A percentile compares a stretch with the other conserved stretches of the same genome.
These are phyloP conservation scores for Podiceps cristatus DNA, from an alignment of 2,113 vertebrate species.

Conservation along the genomic window DNA sequence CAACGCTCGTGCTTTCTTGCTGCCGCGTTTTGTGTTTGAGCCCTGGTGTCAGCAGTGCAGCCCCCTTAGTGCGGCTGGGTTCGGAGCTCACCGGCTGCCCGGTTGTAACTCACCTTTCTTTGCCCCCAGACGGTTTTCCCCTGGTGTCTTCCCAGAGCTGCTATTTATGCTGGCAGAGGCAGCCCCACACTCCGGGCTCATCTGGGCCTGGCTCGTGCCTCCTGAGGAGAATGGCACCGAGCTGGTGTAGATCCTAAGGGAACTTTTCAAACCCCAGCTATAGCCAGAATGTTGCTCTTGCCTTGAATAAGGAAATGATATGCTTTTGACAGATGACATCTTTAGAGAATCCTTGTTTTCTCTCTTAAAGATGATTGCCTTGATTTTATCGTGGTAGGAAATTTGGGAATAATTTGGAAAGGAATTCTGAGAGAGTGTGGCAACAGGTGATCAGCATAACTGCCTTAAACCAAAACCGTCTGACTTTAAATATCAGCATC, in stretches of 20 bases:
- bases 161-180: background rate
- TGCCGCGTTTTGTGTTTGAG: background rate
- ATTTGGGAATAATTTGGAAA: background rate
- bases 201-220: background rate
- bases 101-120: background rate
- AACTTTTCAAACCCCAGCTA: background rate
- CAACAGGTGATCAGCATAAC: accelerated
- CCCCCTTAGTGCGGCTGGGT: background rate
- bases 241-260: background rate
- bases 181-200: background rate
- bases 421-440: background rate
- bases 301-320: background rate
- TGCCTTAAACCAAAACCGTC: background rate
- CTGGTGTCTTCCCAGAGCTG: background rate
- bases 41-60: background rate
- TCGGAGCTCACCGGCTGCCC: background rate
- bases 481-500: background rate
- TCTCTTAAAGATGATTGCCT: background rate
- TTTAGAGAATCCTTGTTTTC: background rate
- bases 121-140: background rate
- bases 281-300: background rate
- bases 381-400: background rate
- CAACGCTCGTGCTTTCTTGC: background rate
- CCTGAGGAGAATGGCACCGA: background rate
- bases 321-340: accelerated